A percentile compares a stretch with the other conserved stretches of the same genome.
These are phyloP conservation scores for Mus caroli DNA, from an alignment of 2,797 vertebrate genomes.

Conservation along the genomic window DNA sequence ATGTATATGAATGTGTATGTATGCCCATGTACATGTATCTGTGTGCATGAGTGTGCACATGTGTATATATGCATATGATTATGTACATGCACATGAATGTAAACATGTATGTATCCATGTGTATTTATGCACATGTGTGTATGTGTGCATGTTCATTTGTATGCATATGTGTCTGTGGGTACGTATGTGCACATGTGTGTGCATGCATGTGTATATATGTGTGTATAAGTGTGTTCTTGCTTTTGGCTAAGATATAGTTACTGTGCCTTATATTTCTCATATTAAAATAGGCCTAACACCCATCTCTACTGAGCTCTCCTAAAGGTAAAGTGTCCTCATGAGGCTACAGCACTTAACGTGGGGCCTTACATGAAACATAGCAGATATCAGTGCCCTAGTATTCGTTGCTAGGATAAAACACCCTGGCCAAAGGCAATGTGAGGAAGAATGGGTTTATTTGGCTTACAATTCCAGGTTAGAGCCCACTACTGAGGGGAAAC, in stretches of 20 bases:
- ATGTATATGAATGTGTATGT: neutral
- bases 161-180: neutral
- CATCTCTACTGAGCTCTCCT: neutral
- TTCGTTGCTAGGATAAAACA: neutral
- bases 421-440: neutral
- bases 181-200: neutral
- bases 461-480: neutral
- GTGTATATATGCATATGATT: neutral
- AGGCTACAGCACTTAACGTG: neutral
- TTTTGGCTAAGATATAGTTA: neutral
- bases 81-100: neutral
- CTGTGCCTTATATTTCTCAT: neutral
- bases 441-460: neutral
- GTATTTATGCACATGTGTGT: neutral
- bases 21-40: too few relatives aligned
- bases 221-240: neutral
- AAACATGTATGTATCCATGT: neutral
- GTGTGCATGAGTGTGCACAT: too few relatives aligned
- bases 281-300: neutral
- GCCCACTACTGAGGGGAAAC: neutral
- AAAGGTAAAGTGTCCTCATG: neutral
- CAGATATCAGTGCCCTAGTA: neutral
- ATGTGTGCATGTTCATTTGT: neutral
- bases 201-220: neutral
- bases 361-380: neutral